A percentile compares a stretch with the other conserved stretches of the same genome.
These are phyloP conservation scores for Smittia aterrima DNA, from an alignment of 2,888 invertebrate species.

Conservation along the genomic window DNA sequence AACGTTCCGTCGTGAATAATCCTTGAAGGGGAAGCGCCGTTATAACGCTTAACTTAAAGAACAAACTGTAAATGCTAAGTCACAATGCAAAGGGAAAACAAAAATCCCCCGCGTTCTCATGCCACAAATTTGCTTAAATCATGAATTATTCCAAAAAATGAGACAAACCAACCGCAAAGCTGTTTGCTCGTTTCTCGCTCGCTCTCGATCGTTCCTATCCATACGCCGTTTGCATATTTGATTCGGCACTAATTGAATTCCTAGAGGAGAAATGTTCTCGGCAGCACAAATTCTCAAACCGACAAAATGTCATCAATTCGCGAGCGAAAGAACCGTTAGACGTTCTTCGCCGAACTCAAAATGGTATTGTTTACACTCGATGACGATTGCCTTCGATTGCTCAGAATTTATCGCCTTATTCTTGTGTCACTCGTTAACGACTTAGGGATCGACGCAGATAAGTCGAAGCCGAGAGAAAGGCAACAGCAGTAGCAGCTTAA, in stretches of 20 bases:
- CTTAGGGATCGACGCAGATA: too few species aligned
- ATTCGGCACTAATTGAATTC: constrained; percentile 4
- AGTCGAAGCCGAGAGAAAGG: too few species aligned
- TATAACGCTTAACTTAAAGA: too few species aligned
- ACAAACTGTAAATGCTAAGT: too few species aligned
- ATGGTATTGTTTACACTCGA: background rate
- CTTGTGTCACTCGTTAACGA: constrained; percentile 4
- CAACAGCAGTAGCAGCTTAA: background rate
- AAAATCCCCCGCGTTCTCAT: too few species aligned
- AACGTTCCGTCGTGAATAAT: background rate
- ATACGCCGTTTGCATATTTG: background rate
- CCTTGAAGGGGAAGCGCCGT: background rate
- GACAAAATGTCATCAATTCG: background rate
- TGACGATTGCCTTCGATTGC: background rate
- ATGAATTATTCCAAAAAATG: too few species aligned
- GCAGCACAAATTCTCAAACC: background rate
- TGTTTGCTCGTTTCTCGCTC: too few species aligned
- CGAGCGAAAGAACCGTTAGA: constrained; percentile 1
- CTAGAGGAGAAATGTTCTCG: background rate
- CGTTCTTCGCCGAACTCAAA: background rate
- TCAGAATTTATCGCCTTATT: constrained; percentile 15
- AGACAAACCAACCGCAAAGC: too few species aligned
- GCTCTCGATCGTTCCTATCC: too few species aligned
- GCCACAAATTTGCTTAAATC: too few species aligned
- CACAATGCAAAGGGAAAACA: too few species aligned